Conservation (phyloP, 2,888 invertebrate genomes). For the Mesorhabditis spiculigera region DNA sequence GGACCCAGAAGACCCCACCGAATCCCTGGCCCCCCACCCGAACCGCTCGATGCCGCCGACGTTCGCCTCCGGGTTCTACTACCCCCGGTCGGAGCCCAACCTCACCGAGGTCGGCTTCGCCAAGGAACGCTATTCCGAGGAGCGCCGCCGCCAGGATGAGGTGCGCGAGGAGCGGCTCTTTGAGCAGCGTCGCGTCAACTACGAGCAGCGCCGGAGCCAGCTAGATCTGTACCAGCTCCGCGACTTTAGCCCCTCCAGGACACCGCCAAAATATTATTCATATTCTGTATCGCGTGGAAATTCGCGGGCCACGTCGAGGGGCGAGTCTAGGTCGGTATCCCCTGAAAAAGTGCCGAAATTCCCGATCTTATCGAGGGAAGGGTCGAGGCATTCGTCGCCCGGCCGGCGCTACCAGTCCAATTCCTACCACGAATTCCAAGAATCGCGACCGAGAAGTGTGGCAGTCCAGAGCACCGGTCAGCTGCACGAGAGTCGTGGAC, state of each 20-base stretch:
- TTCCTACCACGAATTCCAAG: background rate
- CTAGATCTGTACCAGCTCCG: background rate
- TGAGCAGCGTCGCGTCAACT: background rate
- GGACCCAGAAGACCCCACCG: background rate
- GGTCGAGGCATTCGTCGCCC: background rate
- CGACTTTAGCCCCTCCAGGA: constrained; percentile 1
- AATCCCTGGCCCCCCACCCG: background rate
- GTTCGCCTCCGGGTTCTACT: background rate
- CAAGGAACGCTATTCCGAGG: background rate
- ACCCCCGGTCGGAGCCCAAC: background rate
- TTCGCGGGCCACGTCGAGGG: background rate
- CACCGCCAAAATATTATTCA: constrained; percentile 6
- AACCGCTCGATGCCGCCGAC: constrained; percentile 1
- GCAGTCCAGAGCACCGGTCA: too few species aligned
- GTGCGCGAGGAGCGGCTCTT: background rate
- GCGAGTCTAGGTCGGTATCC: background rate
- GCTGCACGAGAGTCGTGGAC: background rate
- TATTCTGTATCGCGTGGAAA: background rate
- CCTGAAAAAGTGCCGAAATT: background rate
- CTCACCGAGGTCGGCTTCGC: background rate
- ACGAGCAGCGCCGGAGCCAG: background rate
- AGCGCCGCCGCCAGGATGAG: background rate
- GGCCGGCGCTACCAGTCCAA: background rate
- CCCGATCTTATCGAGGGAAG: background rate
- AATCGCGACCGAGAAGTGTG: background rate